phyloP scores from a whole-genome alignment of 2,113 vertebrate species.

The Nothobranchius kuhntae region DNA sequence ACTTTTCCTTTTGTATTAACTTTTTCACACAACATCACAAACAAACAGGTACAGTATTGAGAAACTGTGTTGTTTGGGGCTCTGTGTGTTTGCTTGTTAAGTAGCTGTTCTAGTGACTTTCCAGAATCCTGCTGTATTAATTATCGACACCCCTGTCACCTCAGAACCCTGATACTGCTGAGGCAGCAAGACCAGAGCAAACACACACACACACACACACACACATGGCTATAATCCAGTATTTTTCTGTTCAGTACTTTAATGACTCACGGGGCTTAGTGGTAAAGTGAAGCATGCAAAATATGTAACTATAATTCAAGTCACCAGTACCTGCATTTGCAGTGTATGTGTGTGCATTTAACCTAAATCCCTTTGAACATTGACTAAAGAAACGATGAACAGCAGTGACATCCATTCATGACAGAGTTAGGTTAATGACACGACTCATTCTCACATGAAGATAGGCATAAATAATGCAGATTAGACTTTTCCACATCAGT shows the following conservation, averaged over 20 bases:
- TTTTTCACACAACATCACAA: conserved; percentile 20
- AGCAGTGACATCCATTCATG: conserved; percentile 37
- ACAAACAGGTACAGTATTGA: conserved; percentile 4
- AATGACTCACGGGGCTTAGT: conserved; percentile 15
- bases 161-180: conserved; percentile 60
- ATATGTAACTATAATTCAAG: neutral
- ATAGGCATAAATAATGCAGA: conserved; percentile 61
- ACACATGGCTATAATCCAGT: conserved; percentile 18
- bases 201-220: conserved; percentile 19
- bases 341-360: neutral
- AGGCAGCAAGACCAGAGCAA: conserved; percentile 48
- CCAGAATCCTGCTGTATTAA: conserved; percentile 71
- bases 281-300: neutral
- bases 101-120: conserved; percentile 60
- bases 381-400: conserved; percentile 19
- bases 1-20: too few species aligned
- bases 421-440: conserved; percentile 58
- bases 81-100: conserved; percentile 41
- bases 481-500: conserved; percentile 40
- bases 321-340: neutral
- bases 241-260: conserved; percentile 27
- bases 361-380: conserved; percentile 12
- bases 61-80: conserved; percentile 8
- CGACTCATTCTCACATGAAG: conserved; percentile 30
- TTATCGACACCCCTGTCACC: conserved; percentile 73